Conservation (phyloP, 2,113 vertebrate species). For the Zosterops pallidus region DNA sequence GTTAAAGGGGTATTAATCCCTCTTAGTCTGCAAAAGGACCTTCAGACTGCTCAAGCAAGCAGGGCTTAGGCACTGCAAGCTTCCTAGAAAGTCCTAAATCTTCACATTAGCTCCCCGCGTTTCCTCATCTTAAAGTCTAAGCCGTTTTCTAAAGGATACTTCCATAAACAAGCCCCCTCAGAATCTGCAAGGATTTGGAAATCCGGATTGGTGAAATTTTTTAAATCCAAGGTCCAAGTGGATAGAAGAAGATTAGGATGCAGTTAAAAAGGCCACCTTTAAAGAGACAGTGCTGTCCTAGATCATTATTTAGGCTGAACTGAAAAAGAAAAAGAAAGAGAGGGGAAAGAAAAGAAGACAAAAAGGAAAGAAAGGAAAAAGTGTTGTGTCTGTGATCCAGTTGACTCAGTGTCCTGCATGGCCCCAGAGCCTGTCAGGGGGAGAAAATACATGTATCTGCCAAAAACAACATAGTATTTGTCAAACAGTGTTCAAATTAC, state of each 20-base stretch:
- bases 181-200: conserved; percentile 88
- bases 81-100: conserved; percentile 93
- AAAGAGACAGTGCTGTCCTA: conserved; percentile 78
- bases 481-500: background rate
- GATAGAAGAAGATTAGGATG: conserved; percentile 84
- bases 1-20: conserved; percentile 99
- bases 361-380: background rate
- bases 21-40: conserved; percentile 95
- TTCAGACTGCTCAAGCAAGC: conserved; percentile 89
- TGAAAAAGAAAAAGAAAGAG: conserved; percentile 3
- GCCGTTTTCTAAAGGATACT: conserved; percentile 94
- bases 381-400: background rate
- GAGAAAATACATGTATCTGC: background rate
- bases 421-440: background rate
- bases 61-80: conserved; percentile 91
- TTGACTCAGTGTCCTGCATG: background rate
- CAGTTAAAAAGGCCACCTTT: conserved; percentile 76
- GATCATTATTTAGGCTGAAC: conserved; percentile 59
- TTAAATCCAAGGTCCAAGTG: conserved; percentile 80
- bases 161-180: conserved; percentile 88
- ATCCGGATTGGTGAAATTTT: conserved; percentile 84
- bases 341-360: conserved; percentile 13
- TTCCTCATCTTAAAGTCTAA: conserved; percentile 93
- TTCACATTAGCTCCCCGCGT: conserved; percentile 94
- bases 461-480: background rate